These are phyloP conservation scores for Smutsia gigantea DNA, from an alignment of 2,797 vertebrate species.

Conservation along the genomic window DNA sequence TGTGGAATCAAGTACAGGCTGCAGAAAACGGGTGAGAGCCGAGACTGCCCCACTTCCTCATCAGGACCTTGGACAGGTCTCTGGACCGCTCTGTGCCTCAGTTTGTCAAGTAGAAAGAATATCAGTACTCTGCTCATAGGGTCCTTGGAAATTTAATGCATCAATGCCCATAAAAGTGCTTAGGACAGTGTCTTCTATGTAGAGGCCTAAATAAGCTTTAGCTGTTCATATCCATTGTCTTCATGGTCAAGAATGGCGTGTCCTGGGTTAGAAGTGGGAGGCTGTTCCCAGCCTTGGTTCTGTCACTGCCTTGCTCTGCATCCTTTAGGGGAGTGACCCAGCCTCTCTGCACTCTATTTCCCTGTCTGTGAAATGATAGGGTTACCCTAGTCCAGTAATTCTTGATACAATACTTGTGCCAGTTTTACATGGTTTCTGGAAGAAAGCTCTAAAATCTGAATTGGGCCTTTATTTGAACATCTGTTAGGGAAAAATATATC, in stretches of 20 bases:
- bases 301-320: background rate
- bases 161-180: background rate
- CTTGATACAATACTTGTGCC: background rate
- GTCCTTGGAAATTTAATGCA: background rate
- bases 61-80: constrained; percentile 72
- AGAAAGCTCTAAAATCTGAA: background rate
- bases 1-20: background rate
- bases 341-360: background rate
- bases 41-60: rapidly evolving
- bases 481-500: background rate
- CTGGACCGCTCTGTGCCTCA: background rate
- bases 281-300: background rate
- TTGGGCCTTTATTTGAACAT: background rate
- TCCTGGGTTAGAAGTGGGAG: background rate
- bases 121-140: background rate
- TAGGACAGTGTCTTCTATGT: background rate
- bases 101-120: background rate
- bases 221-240: background rate
- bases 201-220: background rate
- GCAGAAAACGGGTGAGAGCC: background rate
- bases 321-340: background rate
- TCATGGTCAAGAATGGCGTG: background rate
- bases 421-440: background rate
- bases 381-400: background rate
- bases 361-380: background rate